phyloP scores from a whole-genome alignment of 2,113 vertebrate genomes.

The Salminus brasiliensis region DNA sequence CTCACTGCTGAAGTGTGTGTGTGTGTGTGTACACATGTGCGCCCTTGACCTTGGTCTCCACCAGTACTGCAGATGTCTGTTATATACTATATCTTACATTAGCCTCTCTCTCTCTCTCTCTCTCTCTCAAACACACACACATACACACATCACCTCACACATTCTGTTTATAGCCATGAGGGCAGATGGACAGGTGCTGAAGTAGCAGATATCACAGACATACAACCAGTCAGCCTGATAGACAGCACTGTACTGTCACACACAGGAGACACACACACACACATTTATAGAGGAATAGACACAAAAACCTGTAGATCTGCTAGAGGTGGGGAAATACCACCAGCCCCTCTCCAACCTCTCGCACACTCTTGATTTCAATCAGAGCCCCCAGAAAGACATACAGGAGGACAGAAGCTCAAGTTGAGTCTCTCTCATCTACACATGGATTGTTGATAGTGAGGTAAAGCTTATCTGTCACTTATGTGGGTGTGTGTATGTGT shows the following conservation, averaged over 20 bases:
- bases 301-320: too few species aligned
- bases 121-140: constrained; percentile 10
- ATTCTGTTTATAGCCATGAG: constrained; percentile 56
- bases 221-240: constrained; percentile 34
- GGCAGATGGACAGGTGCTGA: constrained; percentile 61
- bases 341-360: too few species aligned
- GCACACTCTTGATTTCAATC: too few species aligned
- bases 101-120: neutral
- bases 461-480: constrained; percentile 37
- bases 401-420: neutral
- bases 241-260: constrained; percentile 33
- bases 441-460: neutral
- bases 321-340: too few species aligned
- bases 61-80: constrained; percentile 42
- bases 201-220: constrained; percentile 52
- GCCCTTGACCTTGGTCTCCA: constrained; percentile 53
- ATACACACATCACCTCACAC: constrained; percentile 15
- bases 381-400: too few species aligned
- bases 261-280: constrained; percentile 29
- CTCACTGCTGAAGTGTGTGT: neutral
- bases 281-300: neutral
- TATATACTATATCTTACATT: constrained; percentile 5
- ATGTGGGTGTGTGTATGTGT: constrained; percentile 46
- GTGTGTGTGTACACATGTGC: constrained; percentile 31
- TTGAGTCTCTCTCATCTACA: neutral